phyloP scores from a whole-genome alignment of 2,113 vertebrate species.

The Notiomystis cincta region DNA sequence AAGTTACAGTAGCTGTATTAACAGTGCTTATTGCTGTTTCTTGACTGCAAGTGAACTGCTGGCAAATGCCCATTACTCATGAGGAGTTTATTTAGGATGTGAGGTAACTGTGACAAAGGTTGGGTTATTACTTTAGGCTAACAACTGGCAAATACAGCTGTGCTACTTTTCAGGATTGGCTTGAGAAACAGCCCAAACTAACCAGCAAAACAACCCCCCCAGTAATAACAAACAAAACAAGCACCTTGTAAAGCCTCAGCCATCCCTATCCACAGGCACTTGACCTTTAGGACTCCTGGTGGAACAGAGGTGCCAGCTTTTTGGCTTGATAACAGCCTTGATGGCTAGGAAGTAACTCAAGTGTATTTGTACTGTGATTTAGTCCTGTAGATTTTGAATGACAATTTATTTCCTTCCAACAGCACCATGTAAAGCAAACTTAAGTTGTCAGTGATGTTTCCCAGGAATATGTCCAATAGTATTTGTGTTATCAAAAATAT shows the following conservation, averaged over 20 bases:
- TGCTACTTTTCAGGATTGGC: background rate
- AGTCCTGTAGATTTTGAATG: background rate
- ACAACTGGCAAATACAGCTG: background rate
- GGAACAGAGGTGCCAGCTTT: background rate
- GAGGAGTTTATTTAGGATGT: background rate
- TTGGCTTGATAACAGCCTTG: background rate
- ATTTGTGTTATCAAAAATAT: background rate
- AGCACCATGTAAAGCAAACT: background rate
- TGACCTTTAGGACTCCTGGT: background rate
- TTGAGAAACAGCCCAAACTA: background rate
- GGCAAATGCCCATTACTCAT: background rate
- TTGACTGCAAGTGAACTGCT: background rate
- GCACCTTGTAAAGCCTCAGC: background rate
- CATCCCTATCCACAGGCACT: background rate
- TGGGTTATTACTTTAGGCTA: background rate
- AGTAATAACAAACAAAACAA: background rate
- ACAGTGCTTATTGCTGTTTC: background rate
- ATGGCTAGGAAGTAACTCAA: background rate
- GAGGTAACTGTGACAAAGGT: background rate
- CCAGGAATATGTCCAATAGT: background rate
- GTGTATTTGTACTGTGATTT: background rate
- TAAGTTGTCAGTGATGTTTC: background rate
- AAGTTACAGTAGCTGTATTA: background rate
- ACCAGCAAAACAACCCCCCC: background rate
- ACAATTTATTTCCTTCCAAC: background rate